phyloP scores from a whole-genome alignment of 2,113 vertebrate species.

The Cacatua alba region DNA sequence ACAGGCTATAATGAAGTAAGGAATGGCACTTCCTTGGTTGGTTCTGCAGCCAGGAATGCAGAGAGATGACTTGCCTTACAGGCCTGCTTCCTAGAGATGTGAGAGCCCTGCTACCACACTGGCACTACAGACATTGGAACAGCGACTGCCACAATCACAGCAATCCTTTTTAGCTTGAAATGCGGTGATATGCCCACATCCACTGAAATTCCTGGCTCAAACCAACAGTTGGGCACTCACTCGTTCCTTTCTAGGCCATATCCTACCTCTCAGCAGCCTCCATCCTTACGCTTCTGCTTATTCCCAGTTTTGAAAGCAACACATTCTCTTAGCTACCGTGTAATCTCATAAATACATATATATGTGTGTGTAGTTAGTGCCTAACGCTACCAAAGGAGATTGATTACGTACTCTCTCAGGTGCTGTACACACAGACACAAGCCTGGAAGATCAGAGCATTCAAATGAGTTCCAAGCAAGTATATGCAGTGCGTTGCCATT shows the following conservation, averaged over 20 bases:
- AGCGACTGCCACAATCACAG: not conserved
- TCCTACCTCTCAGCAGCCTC: not conserved
- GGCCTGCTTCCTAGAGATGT: not conserved
- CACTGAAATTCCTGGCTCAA: not conserved
- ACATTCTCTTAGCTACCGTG: not conserved
- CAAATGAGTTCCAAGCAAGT: not conserved
- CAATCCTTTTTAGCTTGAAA: not conserved
- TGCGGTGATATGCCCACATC: accelerated
- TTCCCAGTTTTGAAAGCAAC: not conserved
- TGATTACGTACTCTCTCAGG: not conserved
- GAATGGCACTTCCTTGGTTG: accelerated
- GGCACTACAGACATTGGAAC: too few relatives aligned
- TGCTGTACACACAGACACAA: not conserved
- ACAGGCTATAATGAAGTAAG: accelerated
- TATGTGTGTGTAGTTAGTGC: not conserved
- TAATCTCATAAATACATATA: not conserved
- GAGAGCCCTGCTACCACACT: not conserved
- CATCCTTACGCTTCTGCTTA: not conserved
- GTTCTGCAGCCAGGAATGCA: not conserved
- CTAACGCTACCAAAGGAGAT: not conserved
- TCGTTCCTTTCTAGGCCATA: not conserved
- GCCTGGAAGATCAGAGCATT: not conserved
- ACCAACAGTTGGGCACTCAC: not conserved
- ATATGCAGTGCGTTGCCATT: accelerated
- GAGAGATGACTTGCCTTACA: too few relatives aligned